Evolutionary conservation across 1,140 invertebrate species (phyloP).

Genomic region (Calliopsis andreniformis): DNA sequence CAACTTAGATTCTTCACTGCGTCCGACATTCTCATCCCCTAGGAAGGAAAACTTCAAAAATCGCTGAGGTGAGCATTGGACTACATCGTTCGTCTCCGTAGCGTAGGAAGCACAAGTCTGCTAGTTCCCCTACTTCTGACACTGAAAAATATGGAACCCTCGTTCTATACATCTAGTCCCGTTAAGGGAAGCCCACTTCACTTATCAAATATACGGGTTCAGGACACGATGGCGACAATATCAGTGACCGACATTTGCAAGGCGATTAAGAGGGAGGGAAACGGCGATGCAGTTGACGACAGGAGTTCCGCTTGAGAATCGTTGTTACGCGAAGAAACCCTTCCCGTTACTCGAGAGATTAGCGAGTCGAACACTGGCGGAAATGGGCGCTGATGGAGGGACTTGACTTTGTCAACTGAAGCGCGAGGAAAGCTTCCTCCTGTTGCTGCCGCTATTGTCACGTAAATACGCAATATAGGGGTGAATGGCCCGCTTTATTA

Average conservation of each 20-base stretch:
- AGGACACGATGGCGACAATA: not conserved
- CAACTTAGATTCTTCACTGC: too few relatives aligned
- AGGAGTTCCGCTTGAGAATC: slow-evolving; percentile 27
- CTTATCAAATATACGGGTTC: not conserved
- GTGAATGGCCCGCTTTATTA: slow-evolving; percentile 41
- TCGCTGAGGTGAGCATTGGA: slow-evolving; percentile 1
- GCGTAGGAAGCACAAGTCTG: slow-evolving; percentile 8
- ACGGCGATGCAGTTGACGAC: slow-evolving; percentile 6
- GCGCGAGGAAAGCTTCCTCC: slow-evolving; percentile 45
- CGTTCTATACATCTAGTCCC: not conserved
- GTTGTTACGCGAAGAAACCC: slow-evolving; percentile 30
- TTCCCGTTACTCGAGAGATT: slow-evolving; percentile 10
- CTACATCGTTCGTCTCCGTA: not conserved
- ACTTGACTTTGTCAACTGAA: slow-evolving; percentile 47
- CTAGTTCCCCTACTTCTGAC: slow-evolving; percentile 16
- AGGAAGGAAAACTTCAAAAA: slow-evolving; percentile 17
- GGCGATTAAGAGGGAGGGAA: slow-evolving; percentile 33
- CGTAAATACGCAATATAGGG: slow-evolving; percentile 42
- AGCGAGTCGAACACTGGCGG: slow-evolving; percentile 18
- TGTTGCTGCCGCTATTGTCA: slow-evolving; percentile 40
- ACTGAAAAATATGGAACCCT: slow-evolving; percentile 6
- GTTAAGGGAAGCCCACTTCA: not conserved
- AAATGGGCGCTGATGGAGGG: slow-evolving; percentile 32
- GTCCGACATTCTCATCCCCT: too few relatives aligned
- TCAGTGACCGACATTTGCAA: slow-evolving; percentile 46